phyloP scores from a whole-genome alignment of 2,888 invertebrate species.

The Orchestes rusci region DNA sequence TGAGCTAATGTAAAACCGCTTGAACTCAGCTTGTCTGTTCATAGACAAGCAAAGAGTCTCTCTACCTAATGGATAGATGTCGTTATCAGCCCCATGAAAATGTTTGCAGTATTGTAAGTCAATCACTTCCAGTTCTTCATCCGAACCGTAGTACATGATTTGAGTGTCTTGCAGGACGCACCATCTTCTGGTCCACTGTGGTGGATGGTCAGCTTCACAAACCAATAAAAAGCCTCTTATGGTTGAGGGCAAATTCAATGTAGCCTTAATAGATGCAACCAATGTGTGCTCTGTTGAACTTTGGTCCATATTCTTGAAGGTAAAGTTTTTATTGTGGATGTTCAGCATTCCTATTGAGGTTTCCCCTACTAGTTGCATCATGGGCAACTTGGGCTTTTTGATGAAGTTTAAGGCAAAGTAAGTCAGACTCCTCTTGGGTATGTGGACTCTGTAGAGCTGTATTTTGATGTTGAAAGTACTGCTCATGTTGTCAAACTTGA shows the following conservation, averaged over 20 bases:
- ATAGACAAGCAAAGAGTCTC: too few species aligned
- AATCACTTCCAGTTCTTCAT: too few species aligned
- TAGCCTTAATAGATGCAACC: not conserved
- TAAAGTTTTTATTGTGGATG: not conserved
- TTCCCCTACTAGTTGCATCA: not conserved
- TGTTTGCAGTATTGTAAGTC: too few species aligned
- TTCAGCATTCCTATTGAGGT: not conserved
- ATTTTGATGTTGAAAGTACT: slow-evolving; percentile 13
- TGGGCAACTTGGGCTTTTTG: not conserved
- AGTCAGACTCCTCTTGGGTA: not conserved
- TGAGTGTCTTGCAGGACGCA: not conserved
- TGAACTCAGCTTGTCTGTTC: too few species aligned
- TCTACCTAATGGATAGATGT: too few species aligned
- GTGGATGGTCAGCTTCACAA: not conserved
- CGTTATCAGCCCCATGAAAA: too few species aligned
- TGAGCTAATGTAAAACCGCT: too few species aligned
- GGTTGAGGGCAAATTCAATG: not conserved
- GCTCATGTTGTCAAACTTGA: slow-evolving; percentile 3
- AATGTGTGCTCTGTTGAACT: not conserved
- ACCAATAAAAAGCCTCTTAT: not conserved
- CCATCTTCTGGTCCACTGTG: not conserved
- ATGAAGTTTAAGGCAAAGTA: not conserved
- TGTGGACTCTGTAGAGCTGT: not conserved
- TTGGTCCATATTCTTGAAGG: not conserved
- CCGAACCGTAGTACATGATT: too few species aligned